Conservation (phyloP, 2,888 invertebrate genomes). For the Heterodera filipjevi region DNA sequence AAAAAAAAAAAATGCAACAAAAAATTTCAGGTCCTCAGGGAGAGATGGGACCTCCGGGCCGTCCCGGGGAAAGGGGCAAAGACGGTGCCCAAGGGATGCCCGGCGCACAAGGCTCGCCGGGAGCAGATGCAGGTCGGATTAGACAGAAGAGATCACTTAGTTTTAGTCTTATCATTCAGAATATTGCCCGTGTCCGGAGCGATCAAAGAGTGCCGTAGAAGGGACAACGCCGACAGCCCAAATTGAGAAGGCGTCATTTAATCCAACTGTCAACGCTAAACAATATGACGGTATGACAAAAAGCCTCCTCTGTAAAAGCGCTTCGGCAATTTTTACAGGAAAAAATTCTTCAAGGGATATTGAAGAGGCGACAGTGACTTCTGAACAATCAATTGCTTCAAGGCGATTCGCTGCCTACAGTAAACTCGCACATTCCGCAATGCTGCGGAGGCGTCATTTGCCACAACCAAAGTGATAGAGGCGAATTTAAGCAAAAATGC, state of each 20-base stretch:
- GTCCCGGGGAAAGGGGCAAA: slow-evolving; percentile 1
- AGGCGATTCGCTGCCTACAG: slow-evolving; percentile 41
- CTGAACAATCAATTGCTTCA: slow-evolving; percentile 12
- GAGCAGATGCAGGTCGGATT: not conserved
- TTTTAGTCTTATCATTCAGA: slow-evolving; percentile 39
- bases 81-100: slow-evolving; percentile 41
- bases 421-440: slow-evolving; percentile 43
- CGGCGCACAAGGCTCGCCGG: not conserved
- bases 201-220: slow-evolving; percentile 24
- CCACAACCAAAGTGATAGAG: slow-evolving; percentile 19
- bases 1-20: not conserved
- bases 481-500: not conserved
- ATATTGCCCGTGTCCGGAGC: slow-evolving; percentile 44
- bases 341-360: not conserved
- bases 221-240: not conserved
- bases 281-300: not conserved
- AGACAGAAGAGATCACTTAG: not conserved
- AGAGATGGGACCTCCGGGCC: slow-evolving; percentile 23
- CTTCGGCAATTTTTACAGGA: not conserved
- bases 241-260: not conserved
- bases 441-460: slow-evolving; percentile 46
- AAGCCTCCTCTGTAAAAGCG: not conserved
- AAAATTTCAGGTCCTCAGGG: slow-evolving; percentile 37
- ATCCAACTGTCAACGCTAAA: not conserved
- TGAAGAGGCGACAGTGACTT: not conserved